Conservation (phyloP, 2,113 vertebrate species). For the Donacobius atricapilla region DNA sequence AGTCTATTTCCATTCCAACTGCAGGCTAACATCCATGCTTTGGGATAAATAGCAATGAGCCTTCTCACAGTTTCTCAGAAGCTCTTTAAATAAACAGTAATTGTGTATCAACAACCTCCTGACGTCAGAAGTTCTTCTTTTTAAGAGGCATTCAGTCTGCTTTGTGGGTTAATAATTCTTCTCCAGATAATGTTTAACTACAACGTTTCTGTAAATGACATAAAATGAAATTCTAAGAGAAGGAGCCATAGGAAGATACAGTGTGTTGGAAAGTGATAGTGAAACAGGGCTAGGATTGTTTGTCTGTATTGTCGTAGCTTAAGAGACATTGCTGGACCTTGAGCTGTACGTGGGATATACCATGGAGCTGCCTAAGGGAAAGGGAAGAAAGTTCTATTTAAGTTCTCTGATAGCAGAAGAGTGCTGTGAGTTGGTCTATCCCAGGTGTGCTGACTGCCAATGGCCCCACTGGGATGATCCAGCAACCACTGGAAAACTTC, state of each 20-base stretch:
- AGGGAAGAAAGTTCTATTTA: not conserved
- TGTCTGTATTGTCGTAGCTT: fast-evolving
- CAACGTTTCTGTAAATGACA: not conserved
- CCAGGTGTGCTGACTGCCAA: not conserved
- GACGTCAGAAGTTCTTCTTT: not conserved
- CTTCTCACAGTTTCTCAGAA: conserved; percentile 9
- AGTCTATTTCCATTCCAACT: not conserved
- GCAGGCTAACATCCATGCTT: not conserved
- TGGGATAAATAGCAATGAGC: not conserved
- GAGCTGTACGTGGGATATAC: not conserved
- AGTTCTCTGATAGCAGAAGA: not conserved
- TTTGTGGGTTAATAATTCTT: not conserved
- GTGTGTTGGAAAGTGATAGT: not conserved
- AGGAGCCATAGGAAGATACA: not conserved
- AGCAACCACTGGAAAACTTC: not conserved
- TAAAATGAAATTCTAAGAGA: not conserved
- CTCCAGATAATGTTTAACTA: not conserved
- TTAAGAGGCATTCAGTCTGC: not conserved
- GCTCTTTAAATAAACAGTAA: conserved; percentile 1
- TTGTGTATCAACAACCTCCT: not conserved
- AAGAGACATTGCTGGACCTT: not conserved
- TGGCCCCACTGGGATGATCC: not conserved
- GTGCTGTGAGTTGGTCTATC: not conserved
- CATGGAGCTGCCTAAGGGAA: not conserved
- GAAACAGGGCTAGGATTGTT: not conserved